Evolutionary conservation across 2,113 vertebrate genomes (phyloP), one percentile per base, ranked within the genome.

Genomic region (Archocentrus centrarchus): DNA sequence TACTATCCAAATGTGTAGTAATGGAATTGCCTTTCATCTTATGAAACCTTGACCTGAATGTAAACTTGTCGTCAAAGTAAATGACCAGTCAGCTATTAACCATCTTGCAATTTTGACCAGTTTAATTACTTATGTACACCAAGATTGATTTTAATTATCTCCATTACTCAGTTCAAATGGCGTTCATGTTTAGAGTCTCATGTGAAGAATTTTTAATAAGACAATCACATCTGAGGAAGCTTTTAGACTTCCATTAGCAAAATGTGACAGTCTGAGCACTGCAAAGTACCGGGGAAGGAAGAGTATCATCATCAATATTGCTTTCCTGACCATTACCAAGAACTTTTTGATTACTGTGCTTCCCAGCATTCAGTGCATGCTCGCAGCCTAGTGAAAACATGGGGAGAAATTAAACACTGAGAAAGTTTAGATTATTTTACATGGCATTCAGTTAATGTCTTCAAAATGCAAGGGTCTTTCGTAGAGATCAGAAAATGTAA

Each of bases 41-140:
- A 63, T 50, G 75, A 66, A 64, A 75, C 59, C 59, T 80, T 61
- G 55, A 77, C 86, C 83, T 77, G 75, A 87, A 88, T 83, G 82
- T 78, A 77, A 84, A 86, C 47, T 35, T 60, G 55, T 64, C 22
- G 3, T 80, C 68, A 55, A 50, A 55, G 68, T 55, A 73, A 68
- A 58, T 80, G 61, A 66, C 77, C 70, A 11, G 66, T 39, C 50
- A 18, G 66, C 77, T 4, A 77, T 80, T 84, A 84, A 77, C 75
- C 70, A 55, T 53, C 20, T 58, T 47, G 68, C 32, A 60, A 30
- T 89, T 89, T 64, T 61, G 76, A 88, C 77, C 66, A 47, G 7
- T 86, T 90, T 75, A 85, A 88, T 84, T 85, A 84, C 77, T 77
- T 37, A 88, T 80, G 84, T 87, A 89, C 70, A 81, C 35, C 30